Conservation (phyloP, 2,797 vertebrate genomes). For the Passerculus sandwichensis region DNA sequence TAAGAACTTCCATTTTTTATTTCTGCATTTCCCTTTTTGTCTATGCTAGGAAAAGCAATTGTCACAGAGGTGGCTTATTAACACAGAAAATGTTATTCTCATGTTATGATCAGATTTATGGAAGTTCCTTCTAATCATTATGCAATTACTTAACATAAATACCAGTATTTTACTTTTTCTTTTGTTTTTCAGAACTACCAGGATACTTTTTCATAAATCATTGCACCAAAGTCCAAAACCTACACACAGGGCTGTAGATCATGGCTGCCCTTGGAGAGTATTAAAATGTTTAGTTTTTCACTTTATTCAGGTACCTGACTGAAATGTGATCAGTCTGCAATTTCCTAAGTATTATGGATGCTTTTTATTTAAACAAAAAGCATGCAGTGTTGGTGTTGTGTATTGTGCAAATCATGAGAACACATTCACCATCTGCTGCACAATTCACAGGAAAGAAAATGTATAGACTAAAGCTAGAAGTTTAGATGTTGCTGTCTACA, state of each 20-base stretch:
- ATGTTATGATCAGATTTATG: neutral
- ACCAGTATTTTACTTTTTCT: neutral
- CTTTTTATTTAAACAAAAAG: neutral
- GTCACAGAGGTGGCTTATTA: neutral
- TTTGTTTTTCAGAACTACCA: neutral
- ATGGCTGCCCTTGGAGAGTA: neutral
- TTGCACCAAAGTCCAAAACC: neutral
- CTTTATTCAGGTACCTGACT: neutral
- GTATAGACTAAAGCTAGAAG: neutral
- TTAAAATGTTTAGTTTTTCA: neutral
- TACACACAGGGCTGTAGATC: neutral
- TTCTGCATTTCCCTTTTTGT: neutral
- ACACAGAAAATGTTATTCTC: neutral
- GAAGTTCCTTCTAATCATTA: neutral
- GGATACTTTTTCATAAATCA: neutral
- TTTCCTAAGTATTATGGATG: neutral
- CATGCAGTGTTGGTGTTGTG: neutral
- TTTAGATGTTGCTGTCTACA: neutral
- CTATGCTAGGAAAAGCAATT: neutral
- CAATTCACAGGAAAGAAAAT: neutral
- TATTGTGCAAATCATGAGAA: neutral
- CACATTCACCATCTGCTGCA: rapidly evolving
- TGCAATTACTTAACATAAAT: neutral
- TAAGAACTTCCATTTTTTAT: neutral
- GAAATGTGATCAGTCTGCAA: neutral